Evolutionary conservation across 2,797 vertebrate genomes (phyloP).

Genomic region (Sebastiscus albofasciatus): DNA sequence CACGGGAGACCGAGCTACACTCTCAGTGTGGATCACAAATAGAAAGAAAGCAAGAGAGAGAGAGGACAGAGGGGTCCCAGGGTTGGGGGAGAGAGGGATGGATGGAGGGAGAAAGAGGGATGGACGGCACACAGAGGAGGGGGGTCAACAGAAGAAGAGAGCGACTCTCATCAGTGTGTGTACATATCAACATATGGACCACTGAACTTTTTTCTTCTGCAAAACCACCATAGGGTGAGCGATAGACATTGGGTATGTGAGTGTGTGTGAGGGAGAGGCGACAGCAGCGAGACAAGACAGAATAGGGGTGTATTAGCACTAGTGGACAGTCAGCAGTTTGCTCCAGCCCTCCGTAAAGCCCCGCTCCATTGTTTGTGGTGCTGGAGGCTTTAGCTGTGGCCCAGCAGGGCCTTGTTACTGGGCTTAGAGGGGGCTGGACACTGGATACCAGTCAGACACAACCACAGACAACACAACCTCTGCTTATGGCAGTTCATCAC

Average conservation of each 20-base stretch:
- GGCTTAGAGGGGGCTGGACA: conserved; percentile 79
- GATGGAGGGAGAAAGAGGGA: conserved; percentile 7
- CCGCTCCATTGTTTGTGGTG: conserved; percentile 75
- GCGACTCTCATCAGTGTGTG: conserved; percentile 19
- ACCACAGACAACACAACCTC: conserved; percentile 30
- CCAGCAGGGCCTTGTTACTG: conserved; percentile 76
- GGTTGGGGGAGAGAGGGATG: conserved; percentile 26
- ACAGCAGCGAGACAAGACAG: conserved; percentile 68
- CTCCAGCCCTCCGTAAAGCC: conserved; percentile 74
- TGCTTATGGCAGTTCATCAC: not conserved
- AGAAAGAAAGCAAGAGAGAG: conserved; percentile 26
- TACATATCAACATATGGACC: conserved; percentile 34
- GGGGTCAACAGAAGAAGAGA: conserved; percentile 18
- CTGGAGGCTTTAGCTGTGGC: conserved; percentile 76
- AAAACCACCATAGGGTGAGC: conserved; percentile 6
- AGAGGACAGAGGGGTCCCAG: conserved; percentile 22
- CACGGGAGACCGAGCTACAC: conserved; percentile 35
- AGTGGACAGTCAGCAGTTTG: conserved; percentile 86
- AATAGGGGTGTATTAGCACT: conserved; percentile 77
- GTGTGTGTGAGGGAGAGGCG: conserved; percentile 35
- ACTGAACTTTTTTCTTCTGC: conserved; percentile 33
- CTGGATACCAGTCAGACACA: conserved; percentile 75
- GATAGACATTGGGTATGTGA: not conserved
- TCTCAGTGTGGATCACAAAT: conserved; percentile 26
- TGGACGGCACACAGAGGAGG: not conserved